phyloP scores from a whole-genome alignment of 1,140 invertebrate genomes.

The Drosophila quadrilineata region DNA sequence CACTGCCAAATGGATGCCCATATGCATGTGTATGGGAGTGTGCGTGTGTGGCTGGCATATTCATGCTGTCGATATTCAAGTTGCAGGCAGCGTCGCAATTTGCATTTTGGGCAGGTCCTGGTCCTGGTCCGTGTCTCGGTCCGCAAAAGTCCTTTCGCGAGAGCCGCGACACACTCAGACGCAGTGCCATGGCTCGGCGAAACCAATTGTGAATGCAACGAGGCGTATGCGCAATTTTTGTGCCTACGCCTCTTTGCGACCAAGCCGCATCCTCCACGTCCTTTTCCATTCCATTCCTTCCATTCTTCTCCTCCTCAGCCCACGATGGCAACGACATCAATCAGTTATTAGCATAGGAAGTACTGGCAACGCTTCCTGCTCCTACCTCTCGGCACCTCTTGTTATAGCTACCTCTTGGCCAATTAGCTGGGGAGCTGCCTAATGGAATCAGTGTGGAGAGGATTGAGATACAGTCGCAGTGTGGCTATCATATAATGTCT shows the following conservation, averaged over 20 bases:
- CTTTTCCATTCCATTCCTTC: neutral
- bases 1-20: neutral
- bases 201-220: slow-evolving; percentile 50
- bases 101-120: slow-evolving; percentile 58
- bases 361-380: slow-evolving; percentile 11
- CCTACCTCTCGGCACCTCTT: neutral
- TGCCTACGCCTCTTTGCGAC: too few relatives aligned
- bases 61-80: slow-evolving; percentile 60
- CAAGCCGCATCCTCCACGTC: too few relatives aligned
- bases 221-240: slow-evolving; percentile 65
- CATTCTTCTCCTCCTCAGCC: neutral
- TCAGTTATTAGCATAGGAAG: slow-evolving; percentile 68
- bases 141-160: slow-evolving; percentile 1
- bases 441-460: too few relatives aligned
- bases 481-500: too few relatives aligned
- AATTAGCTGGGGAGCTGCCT: too few relatives aligned
- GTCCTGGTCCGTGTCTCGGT: neutral
- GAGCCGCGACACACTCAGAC: neutral
- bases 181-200: too few relatives aligned
- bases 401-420: neutral
- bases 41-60: neutral
- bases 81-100: slow-evolving; percentile 57
- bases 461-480: too few relatives aligned
- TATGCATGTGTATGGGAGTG: neutral
- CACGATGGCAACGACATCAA: slow-evolving; percentile 52